Evolutionary conservation across 2,888 invertebrate species (phyloP), one percentile per base, ranked within the genome.

Genomic region (Hanleya hanleyi): DNA sequence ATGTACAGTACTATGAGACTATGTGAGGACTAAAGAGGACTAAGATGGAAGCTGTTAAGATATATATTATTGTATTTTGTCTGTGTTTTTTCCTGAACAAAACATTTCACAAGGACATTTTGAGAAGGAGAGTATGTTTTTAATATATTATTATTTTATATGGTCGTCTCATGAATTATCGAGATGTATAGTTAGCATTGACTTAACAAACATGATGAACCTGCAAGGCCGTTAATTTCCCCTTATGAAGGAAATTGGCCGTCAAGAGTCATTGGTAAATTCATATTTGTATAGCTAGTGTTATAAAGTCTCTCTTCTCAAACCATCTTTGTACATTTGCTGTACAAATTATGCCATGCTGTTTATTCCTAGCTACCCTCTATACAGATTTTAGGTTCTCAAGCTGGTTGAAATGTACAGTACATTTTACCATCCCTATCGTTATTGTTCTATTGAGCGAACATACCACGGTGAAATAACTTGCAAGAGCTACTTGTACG

Each of bases 111-210:
- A 33, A 41, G 68, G 41, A 69, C 65, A 26, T 67, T 66, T 64
- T 36, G 66, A 65, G 49, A 49, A 72, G 65, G 26, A 67, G 38
- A 69, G 65, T 69, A 72, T 72, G 72, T 72, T 72, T n/a, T 72
- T 72, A 72, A 64, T 64, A 72, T 72, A 41, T 66, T 66, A 41
- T 66, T 66, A 71, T 69, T 71, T 72, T 69, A 72, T 69, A 68
- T 72, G 36, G 61, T n/a, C n/a, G n/a, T 69, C 68, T 49, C 72
- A 49, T 50, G 36, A 41, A 41, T 41, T 41, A 18, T 15, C 49
- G 37, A 29, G 47, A 64, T 37, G n/a, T 70, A 66, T 70, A 61
- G 49, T 70, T 57, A 57, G n/a, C n/a, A n/a, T n/a, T n/a, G n/a
- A n/a, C n/a, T n/a, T n/a, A n/a, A n/a, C n/a, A n/a, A n/a, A n/a